Conservation (phyloP, 2,888 invertebrate species). For the Leucophenga maculata region DNA sequence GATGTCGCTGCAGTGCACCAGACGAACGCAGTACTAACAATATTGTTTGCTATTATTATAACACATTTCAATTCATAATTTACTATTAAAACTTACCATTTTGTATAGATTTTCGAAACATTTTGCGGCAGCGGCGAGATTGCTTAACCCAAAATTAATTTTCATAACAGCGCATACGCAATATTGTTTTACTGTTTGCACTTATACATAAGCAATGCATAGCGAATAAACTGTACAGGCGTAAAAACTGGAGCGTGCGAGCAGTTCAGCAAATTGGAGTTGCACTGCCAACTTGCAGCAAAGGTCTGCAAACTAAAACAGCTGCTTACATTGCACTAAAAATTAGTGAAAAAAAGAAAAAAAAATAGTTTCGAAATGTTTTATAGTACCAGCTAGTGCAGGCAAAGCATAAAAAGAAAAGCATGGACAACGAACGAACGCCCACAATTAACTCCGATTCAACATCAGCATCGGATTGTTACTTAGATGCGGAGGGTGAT, state of each 20-base stretch:
- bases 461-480: conserved; percentile 55
- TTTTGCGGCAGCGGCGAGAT: conserved; percentile 52
- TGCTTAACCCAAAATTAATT: conserved; percentile 49
- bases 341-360: conserved; percentile 32
- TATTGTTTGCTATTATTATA: too few relatives aligned
- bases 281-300: neutral
- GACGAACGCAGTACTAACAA: conserved; percentile 47
- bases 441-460: conserved; percentile 50
- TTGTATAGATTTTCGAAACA: conserved; percentile 57
- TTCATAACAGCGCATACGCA: conserved; percentile 21
- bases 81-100: conserved; percentile 49
- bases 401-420: neutral
- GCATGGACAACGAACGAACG: conserved; percentile 58
- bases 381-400: conserved; percentile 3
- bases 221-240: neutral
- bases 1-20: conserved; percentile 44
- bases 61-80: conserved; percentile 14
- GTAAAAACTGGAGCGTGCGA: neutral
- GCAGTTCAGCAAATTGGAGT: neutral
- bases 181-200: neutral
- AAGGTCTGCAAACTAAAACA: neutral
- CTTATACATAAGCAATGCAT: neutral
- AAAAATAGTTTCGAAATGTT: conserved; percentile 1
- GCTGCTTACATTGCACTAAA: neutral
- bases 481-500: conserved; percentile 64